Conservation (phyloP, 2,888 invertebrate species). For the Epinotia nisella region DNA sequence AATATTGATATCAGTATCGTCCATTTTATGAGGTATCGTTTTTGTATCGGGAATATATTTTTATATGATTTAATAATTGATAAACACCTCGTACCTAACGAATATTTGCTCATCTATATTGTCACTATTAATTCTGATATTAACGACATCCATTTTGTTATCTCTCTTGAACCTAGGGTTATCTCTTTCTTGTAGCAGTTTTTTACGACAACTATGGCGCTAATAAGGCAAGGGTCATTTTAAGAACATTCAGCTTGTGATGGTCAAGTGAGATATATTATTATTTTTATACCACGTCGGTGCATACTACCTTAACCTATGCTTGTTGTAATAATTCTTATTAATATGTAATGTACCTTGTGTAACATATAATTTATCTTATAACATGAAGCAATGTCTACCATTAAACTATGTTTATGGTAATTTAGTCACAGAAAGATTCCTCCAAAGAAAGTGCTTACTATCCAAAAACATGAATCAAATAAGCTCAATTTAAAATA, state of each 20-base stretch:
- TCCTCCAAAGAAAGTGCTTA: background rate
- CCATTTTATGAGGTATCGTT: too few relatives aligned
- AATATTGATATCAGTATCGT: too few relatives aligned
- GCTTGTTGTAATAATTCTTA: too few relatives aligned
- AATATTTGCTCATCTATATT: background rate
- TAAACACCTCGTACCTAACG: background rate
- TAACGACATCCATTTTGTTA: background rate
- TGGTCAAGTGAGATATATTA: constrained; percentile 31
- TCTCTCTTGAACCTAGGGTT: constrained; percentile 35
- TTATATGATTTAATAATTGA: too few relatives aligned
- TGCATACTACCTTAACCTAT: too few relatives aligned
- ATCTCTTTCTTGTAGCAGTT: constrained; percentile 34
- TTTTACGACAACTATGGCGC: constrained; percentile 17
- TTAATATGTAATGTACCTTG: too few relatives aligned
- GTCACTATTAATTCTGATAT: background rate
- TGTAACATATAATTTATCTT: background rate
- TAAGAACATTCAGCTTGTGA: constrained; percentile 14
- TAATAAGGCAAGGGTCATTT: constrained; percentile 21
- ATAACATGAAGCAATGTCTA: background rate
- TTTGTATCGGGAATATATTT: too few relatives aligned
- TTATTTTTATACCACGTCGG: constrained; percentile 5
- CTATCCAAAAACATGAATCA: constrained; percentile 5
- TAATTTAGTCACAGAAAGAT: constrained; percentile 2
- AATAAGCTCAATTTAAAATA: constrained; percentile 8
- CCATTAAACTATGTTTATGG: background rate